Evolutionary conservation across 1,140 invertebrate species (phyloP).

Genomic region (Dysdera silvatica): DNA sequence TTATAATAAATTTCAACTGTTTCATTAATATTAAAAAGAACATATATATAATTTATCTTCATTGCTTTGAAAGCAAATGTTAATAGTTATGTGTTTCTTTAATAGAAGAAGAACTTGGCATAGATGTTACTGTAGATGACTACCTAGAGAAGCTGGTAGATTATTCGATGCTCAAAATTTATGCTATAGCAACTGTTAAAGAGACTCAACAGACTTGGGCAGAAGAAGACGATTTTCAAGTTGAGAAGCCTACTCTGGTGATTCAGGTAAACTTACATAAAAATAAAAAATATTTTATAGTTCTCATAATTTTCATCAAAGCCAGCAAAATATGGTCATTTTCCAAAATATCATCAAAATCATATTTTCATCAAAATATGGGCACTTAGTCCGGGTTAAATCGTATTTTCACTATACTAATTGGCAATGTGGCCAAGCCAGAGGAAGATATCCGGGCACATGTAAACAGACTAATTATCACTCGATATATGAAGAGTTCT

Average conservation of each 20-base stretch:
- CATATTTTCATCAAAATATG: too few species aligned
- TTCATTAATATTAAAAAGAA: too few species aligned
- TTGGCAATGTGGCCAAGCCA: too few species aligned
- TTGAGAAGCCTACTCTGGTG: slow-evolving; percentile 76
- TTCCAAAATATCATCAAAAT: background rate
- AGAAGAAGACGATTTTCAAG: slow-evolving; percentile 79
- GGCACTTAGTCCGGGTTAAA: too few species aligned
- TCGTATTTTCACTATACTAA: too few species aligned
- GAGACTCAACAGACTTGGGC: slow-evolving; percentile 81
- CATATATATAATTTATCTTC: background rate
- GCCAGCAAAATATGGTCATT: background rate
- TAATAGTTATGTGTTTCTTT: background rate
- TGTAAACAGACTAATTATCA: too few species aligned
- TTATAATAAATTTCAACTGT: too few species aligned
- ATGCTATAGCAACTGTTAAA: slow-evolving; percentile 67
- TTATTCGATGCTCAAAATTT: slow-evolving; percentile 74
- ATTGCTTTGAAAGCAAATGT: background rate
- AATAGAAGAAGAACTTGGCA: slow-evolving; percentile 55
- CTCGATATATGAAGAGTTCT: too few species aligned
- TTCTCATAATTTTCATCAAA: background rate
- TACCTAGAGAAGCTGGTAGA: slow-evolving; percentile 68
- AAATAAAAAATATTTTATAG: background rate
- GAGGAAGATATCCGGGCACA: too few species aligned
- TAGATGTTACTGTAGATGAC: slow-evolving; percentile 68
- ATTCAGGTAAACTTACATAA: slow-evolving; percentile 50